Conservation (phyloP, 2,113 vertebrate genomes). For the Leuciscus idus region DNA sequence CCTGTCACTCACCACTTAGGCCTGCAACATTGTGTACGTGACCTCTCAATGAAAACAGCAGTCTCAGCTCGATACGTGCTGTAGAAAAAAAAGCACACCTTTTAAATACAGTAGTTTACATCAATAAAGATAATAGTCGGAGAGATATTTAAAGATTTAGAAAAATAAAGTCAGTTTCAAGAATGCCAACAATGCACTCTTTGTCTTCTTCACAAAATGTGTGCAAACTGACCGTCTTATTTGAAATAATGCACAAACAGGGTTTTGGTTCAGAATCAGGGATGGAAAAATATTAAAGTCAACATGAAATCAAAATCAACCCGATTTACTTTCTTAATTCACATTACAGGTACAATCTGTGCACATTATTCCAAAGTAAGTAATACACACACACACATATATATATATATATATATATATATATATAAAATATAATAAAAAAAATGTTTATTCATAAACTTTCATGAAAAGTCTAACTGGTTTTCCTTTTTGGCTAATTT, state of each 20-base stretch:
- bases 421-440: too few species aligned
- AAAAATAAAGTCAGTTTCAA: slow-evolving; percentile 61
- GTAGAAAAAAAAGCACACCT: slow-evolving; percentile 64
- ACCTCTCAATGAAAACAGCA: slow-evolving; percentile 51
- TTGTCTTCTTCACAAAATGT: slow-evolving; percentile 48
- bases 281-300: slow-evolving; percentile 5
- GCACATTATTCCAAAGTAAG: background rate
- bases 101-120: slow-evolving; percentile 60
- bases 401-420: too few species aligned
- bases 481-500: background rate
- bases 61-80: slow-evolving; percentile 53
- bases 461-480: too few species aligned
- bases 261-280: slow-evolving; percentile 10
- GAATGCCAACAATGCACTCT: slow-evolving; percentile 49
- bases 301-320: slow-evolving; percentile 12
- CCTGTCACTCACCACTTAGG: slow-evolving; percentile 24
- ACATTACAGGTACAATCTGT: background rate
- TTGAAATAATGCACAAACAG: background rate
- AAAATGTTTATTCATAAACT: too few species aligned
- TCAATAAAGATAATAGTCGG: slow-evolving; percentile 52
- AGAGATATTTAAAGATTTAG: slow-evolving; percentile 57
- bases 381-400: background rate
- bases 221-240: background rate
- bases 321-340: background rate
- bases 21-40: slow-evolving; percentile 54